phyloP scores from a whole-genome alignment of 2,888 invertebrate genomes.

The Patella caerulea region DNA sequence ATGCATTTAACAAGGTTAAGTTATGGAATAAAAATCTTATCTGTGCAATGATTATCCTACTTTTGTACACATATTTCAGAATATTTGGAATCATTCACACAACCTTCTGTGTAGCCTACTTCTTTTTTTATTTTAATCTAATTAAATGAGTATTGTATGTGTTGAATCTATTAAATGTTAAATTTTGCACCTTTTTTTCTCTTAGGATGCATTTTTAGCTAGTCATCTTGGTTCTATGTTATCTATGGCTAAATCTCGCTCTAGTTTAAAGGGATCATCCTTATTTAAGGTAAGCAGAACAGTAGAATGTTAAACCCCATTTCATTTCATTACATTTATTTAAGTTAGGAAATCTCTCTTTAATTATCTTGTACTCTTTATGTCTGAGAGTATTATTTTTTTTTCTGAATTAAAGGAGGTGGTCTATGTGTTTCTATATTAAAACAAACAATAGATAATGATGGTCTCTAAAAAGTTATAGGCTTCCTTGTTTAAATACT shows the following conservation, averaged over 20 bases:
- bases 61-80: too few relatives aligned
- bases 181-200: slow-evolving; percentile 11
- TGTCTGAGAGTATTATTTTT: too few relatives aligned
- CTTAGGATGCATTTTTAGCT: slow-evolving; percentile 44
- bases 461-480: too few relatives aligned
- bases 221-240: slow-evolving; percentile 51
- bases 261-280: slow-evolving; percentile 27
- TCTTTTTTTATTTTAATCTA: slow-evolving; percentile 10
- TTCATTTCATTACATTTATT: neutral
- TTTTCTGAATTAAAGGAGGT: too few relatives aligned
- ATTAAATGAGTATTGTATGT: neutral
- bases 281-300: neutral
- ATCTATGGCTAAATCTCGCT: slow-evolving; percentile 40
- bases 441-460: too few relatives aligned
- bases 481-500: too few relatives aligned
- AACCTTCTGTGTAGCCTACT: neutral
- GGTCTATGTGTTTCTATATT: too few relatives aligned
- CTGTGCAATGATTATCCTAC: too few relatives aligned
- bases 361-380: neutral
- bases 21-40: too few relatives aligned
- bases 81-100: neutral
- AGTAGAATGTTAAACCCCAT: neutral
- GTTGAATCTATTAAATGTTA: too few relatives aligned
- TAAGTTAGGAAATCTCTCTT: neutral
- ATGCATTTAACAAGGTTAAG: too few relatives aligned